Percentiles rank a stretch among this genome's conserved stretches.
Evolutionary conservation across 1,140 invertebrate genomes (phyloP).

Genomic region (Propsilocerus akamusi): DNA sequence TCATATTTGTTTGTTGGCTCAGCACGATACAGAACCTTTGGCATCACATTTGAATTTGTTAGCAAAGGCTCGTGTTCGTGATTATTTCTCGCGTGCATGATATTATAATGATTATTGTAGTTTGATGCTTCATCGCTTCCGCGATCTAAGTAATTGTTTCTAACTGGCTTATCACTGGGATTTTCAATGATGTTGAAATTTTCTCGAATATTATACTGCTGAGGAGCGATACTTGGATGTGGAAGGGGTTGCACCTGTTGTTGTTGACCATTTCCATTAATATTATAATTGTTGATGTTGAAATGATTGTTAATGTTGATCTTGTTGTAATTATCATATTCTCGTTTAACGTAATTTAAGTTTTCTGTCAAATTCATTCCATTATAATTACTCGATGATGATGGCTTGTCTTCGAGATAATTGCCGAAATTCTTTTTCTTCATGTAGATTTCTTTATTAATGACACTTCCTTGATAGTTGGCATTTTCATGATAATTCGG

Average conservation of each 20-base stretch:
- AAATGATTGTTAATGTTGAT: background rate
- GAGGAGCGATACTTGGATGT: conserved; percentile 12
- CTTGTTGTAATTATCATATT: conserved; percentile 5
- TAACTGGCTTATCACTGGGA: conserved; percentile 12
- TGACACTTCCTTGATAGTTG: background rate
- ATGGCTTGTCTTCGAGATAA: background rate
- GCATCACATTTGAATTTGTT: background rate
- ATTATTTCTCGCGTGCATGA: background rate
- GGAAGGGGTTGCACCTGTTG: conserved; percentile 19
- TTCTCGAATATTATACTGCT: conserved; percentile 3
- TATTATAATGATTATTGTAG: background rate
- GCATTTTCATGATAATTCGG: background rate
- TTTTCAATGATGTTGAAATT: conserved; percentile 16
- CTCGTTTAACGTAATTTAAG: background rate
- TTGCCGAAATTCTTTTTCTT: background rate
- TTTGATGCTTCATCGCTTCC: background rate
- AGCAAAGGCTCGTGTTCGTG: background rate
- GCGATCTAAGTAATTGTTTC: background rate
- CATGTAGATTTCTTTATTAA: background rate
- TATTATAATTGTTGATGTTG: conserved; percentile 8
- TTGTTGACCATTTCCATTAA: conserved; percentile 12
- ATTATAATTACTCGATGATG: background rate
- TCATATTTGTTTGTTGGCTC: background rate
- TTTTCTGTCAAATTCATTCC: background rate
- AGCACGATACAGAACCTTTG: background rate